Base-by-base conservation (phyloP, 2,888 invertebrate genomes). In the Drosophila maculinotata region DNA sequence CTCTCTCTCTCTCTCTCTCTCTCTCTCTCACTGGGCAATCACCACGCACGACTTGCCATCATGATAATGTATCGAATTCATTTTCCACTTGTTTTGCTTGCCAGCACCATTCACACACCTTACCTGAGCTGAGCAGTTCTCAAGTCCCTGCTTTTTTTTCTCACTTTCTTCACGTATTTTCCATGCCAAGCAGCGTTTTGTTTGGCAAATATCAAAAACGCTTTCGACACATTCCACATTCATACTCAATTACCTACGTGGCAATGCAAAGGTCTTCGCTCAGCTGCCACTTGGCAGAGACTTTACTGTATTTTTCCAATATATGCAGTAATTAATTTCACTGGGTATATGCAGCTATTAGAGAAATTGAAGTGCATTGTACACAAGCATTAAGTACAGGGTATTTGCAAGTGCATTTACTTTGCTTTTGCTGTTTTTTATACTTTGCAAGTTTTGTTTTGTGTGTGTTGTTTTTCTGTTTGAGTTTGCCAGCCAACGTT, bases 41-140 rank as follows among this genome's bases (percentile, higher is more conserved):
- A 56, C 73, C 82, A 84, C 73, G 87, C 85, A 81, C 87, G 87
- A 87, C 79, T 81, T 82, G 85, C 73, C 82, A 79, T 78, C 85
- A 80, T 74, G 85, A 87, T 83, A 83, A 87, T 83, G 87, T 83
- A 87, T 87, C 87, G 82, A 87, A 83, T 83, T 85, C 82, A 81
- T 83, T 83, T 83, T 83, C 87, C 82, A 87, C 71, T 76, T 87
- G 79, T 85, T 77, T 87, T 85, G 79, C 63, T 69, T 80, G 79
- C 86, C 80, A 82, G 69, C 69, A 31, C 42, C 57, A 49, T 45
- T 31, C 48, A 36, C 51, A 35, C 23, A 10, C 30, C 10, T 26
- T 10, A 15, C 15, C 5, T 9, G 20, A 33, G 35, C 25, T 12
- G 9, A 23, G 23, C 14, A 25, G 31, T n/a, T n/a, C 25, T 41